Percentiles rank a stretch among this genome's conserved stretches.
These are phyloP conservation scores for Oophaga pumilio DNA, from an alignment of 2,113 vertebrate species.

Conservation along the genomic window DNA sequence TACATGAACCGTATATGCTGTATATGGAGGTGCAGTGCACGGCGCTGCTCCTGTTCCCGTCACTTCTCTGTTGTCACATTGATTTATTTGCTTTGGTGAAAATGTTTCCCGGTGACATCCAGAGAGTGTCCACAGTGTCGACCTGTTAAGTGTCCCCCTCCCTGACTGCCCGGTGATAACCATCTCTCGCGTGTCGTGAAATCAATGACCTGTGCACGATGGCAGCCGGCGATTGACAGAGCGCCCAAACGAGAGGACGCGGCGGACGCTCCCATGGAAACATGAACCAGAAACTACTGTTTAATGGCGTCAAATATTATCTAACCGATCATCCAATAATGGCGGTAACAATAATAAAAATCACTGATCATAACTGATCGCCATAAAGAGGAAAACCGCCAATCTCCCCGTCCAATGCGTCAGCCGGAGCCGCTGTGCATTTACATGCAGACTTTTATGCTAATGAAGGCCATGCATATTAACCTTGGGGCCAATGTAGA, in stretches of 20 bases:
- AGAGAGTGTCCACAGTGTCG: background rate
- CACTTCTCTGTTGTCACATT: background rate
- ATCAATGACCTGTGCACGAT: background rate
- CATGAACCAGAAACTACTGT: background rate
- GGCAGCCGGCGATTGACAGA: background rate
- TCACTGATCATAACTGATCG: too few relatives aligned
- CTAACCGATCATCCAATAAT: too few relatives aligned
- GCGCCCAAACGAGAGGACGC: background rate
- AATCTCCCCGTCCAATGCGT: too few relatives aligned
- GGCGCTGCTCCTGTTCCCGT: background rate
- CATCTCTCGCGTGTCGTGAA: background rate
- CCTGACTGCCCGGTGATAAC: background rate
- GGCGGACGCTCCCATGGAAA: background rate
- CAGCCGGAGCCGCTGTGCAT: too few relatives aligned
- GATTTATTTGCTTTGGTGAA: constrained; percentile 5
- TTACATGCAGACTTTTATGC: too few relatives aligned
- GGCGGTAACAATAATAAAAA: too few relatives aligned
- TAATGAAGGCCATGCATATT: too few relatives aligned
- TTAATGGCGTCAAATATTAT: background rate
- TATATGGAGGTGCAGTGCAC: background rate
- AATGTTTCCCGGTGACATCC: background rate
- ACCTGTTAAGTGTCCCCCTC: background rate
- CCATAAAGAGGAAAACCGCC: too few relatives aligned
- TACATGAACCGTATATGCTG: too few relatives aligned
- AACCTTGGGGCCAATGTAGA: too few relatives aligned